A percentile compares a stretch with the other conserved stretches of the same genome.
Conservation (phyloP, 2,888 invertebrate genomes). For the Aphodius granarius region DNA sequence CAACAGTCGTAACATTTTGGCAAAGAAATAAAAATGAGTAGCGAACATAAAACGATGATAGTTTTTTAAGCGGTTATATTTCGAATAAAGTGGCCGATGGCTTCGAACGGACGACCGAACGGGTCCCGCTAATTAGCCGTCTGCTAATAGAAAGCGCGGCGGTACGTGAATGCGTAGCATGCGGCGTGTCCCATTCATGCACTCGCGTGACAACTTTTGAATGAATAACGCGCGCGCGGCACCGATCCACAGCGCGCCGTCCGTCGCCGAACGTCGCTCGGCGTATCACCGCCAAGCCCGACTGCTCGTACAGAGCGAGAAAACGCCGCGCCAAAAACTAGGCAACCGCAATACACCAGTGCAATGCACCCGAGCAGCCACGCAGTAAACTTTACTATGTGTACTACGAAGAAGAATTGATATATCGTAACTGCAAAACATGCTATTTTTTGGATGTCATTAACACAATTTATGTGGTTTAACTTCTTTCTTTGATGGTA, state of each 20-base stretch:
- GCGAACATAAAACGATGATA: no score
- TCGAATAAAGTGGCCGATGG: not conserved
- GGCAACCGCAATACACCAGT: slow-evolving; percentile 14
- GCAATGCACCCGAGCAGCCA: not conserved
- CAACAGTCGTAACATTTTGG: no score
- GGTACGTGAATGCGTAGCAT: not conserved
- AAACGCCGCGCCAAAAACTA: slow-evolving; percentile 12
- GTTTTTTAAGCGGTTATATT: no score
- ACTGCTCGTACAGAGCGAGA: not conserved
- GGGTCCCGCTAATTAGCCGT: not conserved
- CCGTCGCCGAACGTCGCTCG: not conserved
- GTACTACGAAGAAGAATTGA: not conserved
- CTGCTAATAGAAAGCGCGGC: slow-evolving; percentile 7
- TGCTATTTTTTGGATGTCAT: no score
- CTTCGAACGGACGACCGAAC: not conserved
- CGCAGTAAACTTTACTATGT: no score
- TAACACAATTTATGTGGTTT: no score
- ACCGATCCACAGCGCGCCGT: no score
- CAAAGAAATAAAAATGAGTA: no score
- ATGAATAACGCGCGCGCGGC: not conserved
- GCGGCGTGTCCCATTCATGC: slow-evolving; percentile 4
- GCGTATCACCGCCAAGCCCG: not conserved
- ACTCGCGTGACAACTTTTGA: slow-evolving; percentile 14
- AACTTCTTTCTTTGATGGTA: no score
- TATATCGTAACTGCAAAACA: no score